Base-by-base conservation (phyloP, 1,140 invertebrate species). In the Tetragnatha versicolor region DNA sequence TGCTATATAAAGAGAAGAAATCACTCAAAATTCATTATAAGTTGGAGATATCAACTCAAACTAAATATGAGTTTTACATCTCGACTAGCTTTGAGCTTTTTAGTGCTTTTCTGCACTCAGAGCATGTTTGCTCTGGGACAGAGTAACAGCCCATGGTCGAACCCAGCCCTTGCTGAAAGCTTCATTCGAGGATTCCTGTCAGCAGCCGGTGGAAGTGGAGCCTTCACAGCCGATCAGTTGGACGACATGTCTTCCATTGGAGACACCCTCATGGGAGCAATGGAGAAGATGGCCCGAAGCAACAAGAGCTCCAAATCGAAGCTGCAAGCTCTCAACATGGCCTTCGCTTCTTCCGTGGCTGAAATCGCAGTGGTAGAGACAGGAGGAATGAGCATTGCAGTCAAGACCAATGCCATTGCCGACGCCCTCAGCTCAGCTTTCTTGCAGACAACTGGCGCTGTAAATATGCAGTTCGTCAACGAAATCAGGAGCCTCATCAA, bases 291-390 rank as follows among this genome's bases (percentile, higher is more conserved):
- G 60, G 35, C 17, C 20, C 10, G 20, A 39, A 63, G 53, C 12
- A 29, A 29, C 3, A 58, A 58, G n/a, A 58, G 53, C 20, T 58
- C 53, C 1, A 17, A 12, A 31, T 31, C 27, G 4, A 58, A 31
- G 9, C 20, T 63, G 10, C 60, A 63, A 63, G 60, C 60, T 63
- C 35, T 63, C 5, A 63, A 63, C 25, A 42, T 63, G 60, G 60
- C 60, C 6, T 63, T 63, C 22, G 33, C 60, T 20, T 63, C 60
- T 22, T 37, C 31, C 9, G 25, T 63, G 60, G 60, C 60, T 22
- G 60, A 63, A 63, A 63, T 63, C 14, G 60, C 60, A 2, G n/a
- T 63, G 7, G n/a, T 25, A 20, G 60, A 63, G 1, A 20, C 22
- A 39, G 60, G 60, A 39, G 60, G 60, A 63, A n/a, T 22, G 22